A percentile compares a stretch with the other conserved stretches of the same genome.
Evolutionary conservation across 2,113 vertebrate species (phyloP).

Genomic region (Struthidea cinerea): DNA sequence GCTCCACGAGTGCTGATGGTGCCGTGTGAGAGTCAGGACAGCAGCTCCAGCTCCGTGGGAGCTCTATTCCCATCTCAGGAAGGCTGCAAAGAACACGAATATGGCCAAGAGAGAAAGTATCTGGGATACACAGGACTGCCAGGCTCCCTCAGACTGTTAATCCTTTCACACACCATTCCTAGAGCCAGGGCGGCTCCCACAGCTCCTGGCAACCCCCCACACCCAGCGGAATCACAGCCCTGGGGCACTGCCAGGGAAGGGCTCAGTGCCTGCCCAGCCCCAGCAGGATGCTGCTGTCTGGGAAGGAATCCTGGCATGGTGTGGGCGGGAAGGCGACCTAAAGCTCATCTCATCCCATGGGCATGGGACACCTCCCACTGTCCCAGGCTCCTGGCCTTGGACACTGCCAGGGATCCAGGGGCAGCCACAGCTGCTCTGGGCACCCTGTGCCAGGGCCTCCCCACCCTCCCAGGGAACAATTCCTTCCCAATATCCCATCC

Average conservation of each 20-base stretch:
- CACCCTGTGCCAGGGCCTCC: too few species aligned
- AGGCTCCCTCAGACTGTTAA: neutral
- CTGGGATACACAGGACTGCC: neutral
- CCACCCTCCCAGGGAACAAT: too few species aligned
- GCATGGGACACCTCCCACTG: neutral
- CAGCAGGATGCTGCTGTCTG: neutral
- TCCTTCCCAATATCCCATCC: too few species aligned
- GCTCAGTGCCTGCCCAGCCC: neutral
- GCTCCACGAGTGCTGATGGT: neutral
- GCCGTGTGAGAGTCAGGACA: neutral
- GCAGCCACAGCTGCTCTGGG: too few species aligned
- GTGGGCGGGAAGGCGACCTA: accelerated
- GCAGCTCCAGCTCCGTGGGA: neutral
- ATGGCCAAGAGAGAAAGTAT: neutral
- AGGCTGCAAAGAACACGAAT: neutral
- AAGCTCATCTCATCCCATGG: neutral
- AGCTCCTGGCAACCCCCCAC: accelerated
- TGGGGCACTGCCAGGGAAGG: neutral
- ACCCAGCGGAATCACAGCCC: accelerated
- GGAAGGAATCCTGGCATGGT: neutral
- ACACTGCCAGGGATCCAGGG: neutral
- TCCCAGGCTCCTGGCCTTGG: neutral
- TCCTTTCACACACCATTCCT: neutral
- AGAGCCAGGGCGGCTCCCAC: neutral
- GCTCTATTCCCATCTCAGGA: neutral